Conservation (phyloP, 1,140 invertebrate species). For the Bombyx mori region DNA sequence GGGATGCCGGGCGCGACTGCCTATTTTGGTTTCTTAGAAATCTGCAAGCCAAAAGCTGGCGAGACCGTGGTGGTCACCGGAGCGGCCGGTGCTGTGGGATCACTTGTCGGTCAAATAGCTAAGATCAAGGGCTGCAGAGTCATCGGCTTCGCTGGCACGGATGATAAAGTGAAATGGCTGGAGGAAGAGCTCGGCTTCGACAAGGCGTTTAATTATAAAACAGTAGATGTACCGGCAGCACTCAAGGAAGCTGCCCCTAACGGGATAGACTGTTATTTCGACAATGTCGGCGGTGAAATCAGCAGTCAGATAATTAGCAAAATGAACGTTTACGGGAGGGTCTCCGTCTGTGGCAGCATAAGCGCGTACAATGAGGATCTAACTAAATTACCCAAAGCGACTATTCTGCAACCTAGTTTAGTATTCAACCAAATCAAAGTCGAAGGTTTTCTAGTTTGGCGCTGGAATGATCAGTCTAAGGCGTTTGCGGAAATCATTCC, state of each 20-base stretch:
- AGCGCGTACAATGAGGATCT: slow-evolving; percentile 60
- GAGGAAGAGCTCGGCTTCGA: slow-evolving; percentile 79
- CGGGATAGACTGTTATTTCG: slow-evolving; percentile 76
- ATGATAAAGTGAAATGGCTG: slow-evolving; percentile 80
- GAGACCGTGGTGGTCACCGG: slow-evolving; percentile 79
- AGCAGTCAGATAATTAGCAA: slow-evolving; percentile 72
- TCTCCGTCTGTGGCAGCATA: slow-evolving; percentile 76
- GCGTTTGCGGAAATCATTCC: slow-evolving; percentile 50
- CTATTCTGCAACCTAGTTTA: slow-evolving; percentile 67
- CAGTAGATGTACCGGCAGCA: slow-evolving; percentile 62
- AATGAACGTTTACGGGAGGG: slow-evolving; percentile 74
- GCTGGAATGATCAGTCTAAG: slow-evolving; percentile 36
- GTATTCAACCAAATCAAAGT: slow-evolving; percentile 63
- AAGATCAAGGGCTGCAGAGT: slow-evolving; percentile 80
- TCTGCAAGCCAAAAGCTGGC: slow-evolving; percentile 78
- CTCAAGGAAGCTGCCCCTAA: slow-evolving; percentile 75
- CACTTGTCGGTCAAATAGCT: slow-evolving; percentile 81
- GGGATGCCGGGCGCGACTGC: slow-evolving; percentile 74
- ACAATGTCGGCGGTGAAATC: slow-evolving; percentile 77
- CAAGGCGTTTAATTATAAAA: slow-evolving; percentile 82
- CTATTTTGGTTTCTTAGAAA: slow-evolving; percentile 80
- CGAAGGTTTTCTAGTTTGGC: slow-evolving; percentile 59
- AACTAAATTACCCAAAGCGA: slow-evolving; percentile 32
- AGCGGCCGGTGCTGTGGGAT: slow-evolving; percentile 80
- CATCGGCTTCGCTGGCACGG: slow-evolving; percentile 80